Percentiles rank a stretch among this genome's conserved stretches.
Conservation (phyloP, 2,797 vertebrate genomes). For the Yasuhikotakia modesta region DNA sequence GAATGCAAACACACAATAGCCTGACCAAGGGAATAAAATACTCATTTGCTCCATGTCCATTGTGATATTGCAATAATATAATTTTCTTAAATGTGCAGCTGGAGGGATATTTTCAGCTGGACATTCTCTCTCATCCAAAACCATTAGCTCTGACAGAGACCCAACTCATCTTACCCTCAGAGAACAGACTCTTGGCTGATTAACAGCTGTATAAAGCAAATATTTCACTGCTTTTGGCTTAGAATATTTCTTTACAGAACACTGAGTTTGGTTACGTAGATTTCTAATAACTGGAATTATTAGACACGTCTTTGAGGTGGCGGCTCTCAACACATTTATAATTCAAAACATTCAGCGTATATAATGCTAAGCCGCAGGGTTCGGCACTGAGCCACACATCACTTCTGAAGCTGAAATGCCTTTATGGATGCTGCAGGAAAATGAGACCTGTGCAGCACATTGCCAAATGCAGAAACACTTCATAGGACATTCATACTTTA, state of each 20-base stretch:
- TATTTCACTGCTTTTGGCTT: conserved; percentile 16
- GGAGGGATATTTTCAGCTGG: conserved; percentile 5
- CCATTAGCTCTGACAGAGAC: not conserved
- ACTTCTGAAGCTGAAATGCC: conserved; percentile 11
- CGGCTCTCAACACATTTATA: conserved; percentile 35
- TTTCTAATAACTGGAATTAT: conserved; percentile 41
- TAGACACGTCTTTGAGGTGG: conserved; percentile 38
- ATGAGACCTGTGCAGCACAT: conserved; percentile 1
- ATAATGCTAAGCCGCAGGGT: conserved; percentile 35
- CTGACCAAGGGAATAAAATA: not conserved
- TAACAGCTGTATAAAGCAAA: not conserved
- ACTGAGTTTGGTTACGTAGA: conserved; percentile 24
- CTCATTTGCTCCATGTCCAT: conserved; percentile 31
- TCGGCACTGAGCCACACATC: conserved; percentile 25
- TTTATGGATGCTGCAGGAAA: conserved; percentile 25
- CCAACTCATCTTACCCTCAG: not conserved
- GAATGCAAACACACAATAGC: not conserved
- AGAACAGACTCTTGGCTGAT: conserved; percentile 15
- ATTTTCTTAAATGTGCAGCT: conserved; percentile 31
- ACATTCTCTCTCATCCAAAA: conserved; percentile 11
- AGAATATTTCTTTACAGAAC: conserved; percentile 5
- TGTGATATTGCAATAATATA: conserved; percentile 22
- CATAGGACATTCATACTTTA: conserved; percentile 8
- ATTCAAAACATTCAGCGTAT: conserved; percentile 33
- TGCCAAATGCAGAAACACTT: conserved; percentile 18